These are phyloP conservation scores for Loripinus fragilis DNA, from an alignment of 2,888 invertebrate species.

Conservation along the genomic window DNA sequence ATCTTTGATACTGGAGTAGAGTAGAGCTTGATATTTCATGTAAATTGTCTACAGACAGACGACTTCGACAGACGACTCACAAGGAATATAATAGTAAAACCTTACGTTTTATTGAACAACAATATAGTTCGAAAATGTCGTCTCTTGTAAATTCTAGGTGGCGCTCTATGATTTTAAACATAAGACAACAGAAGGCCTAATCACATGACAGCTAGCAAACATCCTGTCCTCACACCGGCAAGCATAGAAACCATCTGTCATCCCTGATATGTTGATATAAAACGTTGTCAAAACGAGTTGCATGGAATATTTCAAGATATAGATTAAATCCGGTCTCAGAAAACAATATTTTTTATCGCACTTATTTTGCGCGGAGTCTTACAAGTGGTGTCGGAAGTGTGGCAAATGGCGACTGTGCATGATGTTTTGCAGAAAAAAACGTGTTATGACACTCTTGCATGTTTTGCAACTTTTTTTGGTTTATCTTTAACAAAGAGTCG, in stretches of 20 bases:
- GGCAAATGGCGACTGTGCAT: not conserved
- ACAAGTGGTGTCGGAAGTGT: slow-evolving; percentile 2
- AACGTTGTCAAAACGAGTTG: slow-evolving; percentile 9
- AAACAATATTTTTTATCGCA: not conserved
- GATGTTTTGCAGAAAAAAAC: not conserved
- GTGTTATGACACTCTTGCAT: no score
- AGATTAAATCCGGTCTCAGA: not conserved
- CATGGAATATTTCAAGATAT: slow-evolving; percentile 7
- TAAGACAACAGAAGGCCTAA: not conserved
- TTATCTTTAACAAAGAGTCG: no score
- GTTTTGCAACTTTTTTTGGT: no score
- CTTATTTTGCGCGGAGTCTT: slow-evolving; percentile 14
- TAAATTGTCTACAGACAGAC: no score
- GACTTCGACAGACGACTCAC: no score
- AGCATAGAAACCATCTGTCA: slow-evolving; percentile 7
- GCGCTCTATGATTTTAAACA: no score
- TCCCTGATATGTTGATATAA: not conserved
- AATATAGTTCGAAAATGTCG: no score
- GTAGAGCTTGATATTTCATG: no score
- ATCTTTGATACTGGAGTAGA: no score
- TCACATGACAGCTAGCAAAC: not conserved
- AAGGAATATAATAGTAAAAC: no score
- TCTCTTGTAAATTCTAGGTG: no score
- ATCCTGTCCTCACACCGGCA: slow-evolving; percentile 1
- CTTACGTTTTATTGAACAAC: no score